phyloP scores from a whole-genome alignment of 1,140 invertebrate genomes.

The Listronotus oregonensis region DNA sequence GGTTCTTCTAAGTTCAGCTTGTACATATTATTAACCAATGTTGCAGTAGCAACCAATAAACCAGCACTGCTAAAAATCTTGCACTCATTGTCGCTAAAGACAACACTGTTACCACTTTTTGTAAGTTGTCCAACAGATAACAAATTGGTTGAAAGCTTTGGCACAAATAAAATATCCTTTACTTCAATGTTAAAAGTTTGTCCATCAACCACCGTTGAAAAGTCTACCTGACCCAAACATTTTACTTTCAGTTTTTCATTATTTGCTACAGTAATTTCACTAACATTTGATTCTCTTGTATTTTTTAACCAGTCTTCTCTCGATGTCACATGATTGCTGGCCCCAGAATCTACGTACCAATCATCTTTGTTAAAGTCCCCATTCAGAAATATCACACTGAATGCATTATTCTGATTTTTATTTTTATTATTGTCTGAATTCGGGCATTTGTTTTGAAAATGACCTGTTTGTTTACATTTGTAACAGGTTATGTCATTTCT shows the following conservation, averaged over 20 bases:
- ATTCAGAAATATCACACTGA: constrained; percentile 30
- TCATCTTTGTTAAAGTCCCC: constrained; percentile 35
- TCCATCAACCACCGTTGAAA: background rate
- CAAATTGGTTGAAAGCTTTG: constrained; percentile 8
- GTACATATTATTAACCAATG: constrained; percentile 42
- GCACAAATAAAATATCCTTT: constrained; percentile 1
- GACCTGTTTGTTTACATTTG: constrained; percentile 31
- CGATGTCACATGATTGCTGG: constrained; percentile 43
- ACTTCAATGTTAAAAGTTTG: too few species aligned
- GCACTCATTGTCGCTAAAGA: constrained; percentile 10
- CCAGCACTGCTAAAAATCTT: constrained; percentile 39
- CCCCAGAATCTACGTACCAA: constrained; percentile 47
- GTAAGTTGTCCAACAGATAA: constrained; percentile 17
- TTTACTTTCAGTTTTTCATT: constrained; percentile 10
- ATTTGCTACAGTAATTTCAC: constrained; percentile 26
- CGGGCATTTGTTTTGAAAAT: constrained; percentile 25
- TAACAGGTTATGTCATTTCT: constrained; percentile 19
- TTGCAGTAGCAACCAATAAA: constrained; percentile 22
- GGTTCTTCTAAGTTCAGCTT: constrained; percentile 17
- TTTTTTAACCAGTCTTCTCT: constrained; percentile 36
- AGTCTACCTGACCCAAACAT: constrained; percentile 3
- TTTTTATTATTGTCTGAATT: background rate
- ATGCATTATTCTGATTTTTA: constrained; percentile 10
- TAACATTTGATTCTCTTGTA: background rate
- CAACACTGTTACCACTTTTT: constrained; percentile 15